Evolutionary conservation across 2,113 vertebrate species (phyloP).

Genomic region (Anthoscopus minutus): DNA sequence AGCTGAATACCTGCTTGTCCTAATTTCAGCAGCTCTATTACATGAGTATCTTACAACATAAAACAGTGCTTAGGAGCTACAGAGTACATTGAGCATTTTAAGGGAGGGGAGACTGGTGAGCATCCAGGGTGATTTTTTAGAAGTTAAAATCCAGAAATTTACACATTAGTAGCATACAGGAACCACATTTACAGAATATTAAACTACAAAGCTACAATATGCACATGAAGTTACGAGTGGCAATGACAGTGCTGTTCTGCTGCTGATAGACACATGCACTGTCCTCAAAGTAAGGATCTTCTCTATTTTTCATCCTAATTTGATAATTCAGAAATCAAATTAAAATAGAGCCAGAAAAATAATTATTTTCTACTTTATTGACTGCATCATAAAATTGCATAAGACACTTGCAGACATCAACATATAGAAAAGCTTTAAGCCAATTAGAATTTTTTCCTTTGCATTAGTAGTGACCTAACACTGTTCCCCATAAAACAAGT

Average conservation of each 20-base stretch:
- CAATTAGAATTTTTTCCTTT: not conserved
- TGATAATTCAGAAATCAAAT: not conserved
- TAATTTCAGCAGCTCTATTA: not conserved
- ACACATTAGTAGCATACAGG: not conserved
- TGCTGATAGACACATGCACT: not conserved
- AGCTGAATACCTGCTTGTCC: not conserved
- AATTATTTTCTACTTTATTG: not conserved
- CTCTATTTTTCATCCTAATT: not conserved
- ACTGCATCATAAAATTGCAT: not conserved
- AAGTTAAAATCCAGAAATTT: not conserved
- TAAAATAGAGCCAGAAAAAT: not conserved
- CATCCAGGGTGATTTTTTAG: not conserved
- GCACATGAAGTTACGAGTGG: not conserved
- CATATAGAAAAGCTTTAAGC: not conserved
- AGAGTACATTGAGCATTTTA: not conserved
- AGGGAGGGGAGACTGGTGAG: not conserved
- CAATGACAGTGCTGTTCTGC: not conserved
- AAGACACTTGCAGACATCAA: not conserved
- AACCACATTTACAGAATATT: not conserved
- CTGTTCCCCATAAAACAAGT: not conserved
- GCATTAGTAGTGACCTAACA: not conserved
- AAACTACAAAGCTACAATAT: not conserved
- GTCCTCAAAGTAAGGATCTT: not conserved
- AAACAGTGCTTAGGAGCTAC: not conserved
- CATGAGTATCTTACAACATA: rapidly evolving